Percentiles rank a stretch among this genome's conserved stretches.
phyloP scores from a whole-genome alignment of 1,140 invertebrate species.

The Tetraneura akinire region DNA sequence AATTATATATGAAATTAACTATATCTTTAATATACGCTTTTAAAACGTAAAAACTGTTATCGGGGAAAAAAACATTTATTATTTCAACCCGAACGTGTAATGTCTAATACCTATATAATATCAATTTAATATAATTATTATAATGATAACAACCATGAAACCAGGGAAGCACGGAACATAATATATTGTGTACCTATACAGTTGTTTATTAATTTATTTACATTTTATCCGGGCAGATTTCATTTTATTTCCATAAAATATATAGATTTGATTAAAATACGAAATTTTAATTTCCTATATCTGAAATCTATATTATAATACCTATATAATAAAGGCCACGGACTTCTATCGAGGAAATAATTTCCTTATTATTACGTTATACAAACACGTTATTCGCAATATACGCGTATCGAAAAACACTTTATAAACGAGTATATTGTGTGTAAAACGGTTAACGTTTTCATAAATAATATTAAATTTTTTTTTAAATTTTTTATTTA shows the following conservation, averaged over 20 bases:
- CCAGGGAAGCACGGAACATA: neutral
- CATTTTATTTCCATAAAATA: conserved; percentile 6
- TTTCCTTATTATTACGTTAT: neutral
- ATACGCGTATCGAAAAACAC: neutral
- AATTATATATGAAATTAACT: no score
- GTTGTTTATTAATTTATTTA: conserved; percentile 7
- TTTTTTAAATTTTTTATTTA: no score
- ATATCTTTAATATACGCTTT: no score
- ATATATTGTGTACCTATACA: no score
- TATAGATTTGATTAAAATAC: neutral
- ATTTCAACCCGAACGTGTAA: no score
- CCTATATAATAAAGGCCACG: neutral
- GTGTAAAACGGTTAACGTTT: no score
- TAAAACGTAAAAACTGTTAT: no score
- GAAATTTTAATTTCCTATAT: neutral
- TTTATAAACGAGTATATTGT: neutral
- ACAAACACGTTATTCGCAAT: neutral
- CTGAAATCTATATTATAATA: no score
- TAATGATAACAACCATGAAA: neutral
- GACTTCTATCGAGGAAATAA: neutral
- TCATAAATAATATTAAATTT: no score
- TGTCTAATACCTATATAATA: no score
- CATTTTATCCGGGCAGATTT: neutral
- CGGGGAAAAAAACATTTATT: no score
- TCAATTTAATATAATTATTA: neutral